Evolutionary conservation across 2,113 vertebrate species (phyloP).

Genomic region (Pteropus alecto): DNA sequence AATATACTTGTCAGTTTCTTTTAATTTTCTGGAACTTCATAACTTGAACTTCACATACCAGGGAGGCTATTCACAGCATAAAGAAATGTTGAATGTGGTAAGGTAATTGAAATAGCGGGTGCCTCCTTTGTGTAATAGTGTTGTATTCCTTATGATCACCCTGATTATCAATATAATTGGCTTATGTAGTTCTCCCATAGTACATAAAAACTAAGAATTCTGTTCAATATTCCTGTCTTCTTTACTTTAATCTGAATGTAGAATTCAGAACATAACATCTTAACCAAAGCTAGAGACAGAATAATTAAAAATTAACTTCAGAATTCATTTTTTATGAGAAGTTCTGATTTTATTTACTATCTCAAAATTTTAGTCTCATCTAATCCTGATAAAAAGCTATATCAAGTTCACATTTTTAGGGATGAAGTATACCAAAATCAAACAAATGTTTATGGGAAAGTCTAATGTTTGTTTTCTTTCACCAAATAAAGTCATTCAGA

Average conservation of each 20-base stretch:
- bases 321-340: constrained; percentile 22
- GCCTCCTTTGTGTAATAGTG: neutral
- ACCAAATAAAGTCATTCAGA: constrained; percentile 39
- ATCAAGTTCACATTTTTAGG: constrained; percentile 41
- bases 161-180: neutral
- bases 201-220: neutral
- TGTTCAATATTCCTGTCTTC: neutral
- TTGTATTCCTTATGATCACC: neutral
- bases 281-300: neutral
- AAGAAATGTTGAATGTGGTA: neutral
- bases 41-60: neutral
- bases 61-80: neutral
- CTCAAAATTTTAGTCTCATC: neutral
- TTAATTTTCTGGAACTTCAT: neutral
- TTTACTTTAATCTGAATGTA: neutral
- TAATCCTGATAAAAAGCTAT: neutral
- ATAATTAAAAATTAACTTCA: neutral
- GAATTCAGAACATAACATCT: neutral
- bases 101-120: neutral
- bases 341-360: neutral
- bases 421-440: neutral
- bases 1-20: neutral
- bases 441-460: constrained; percentile 43
- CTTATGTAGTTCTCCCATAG: neutral
- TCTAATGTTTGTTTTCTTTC: constrained; percentile 30